Evolutionary conservation across 2,888 invertebrate genomes (phyloP), one percentile per base, ranked within the genome.

Genomic region (Phortica magna): DNA sequence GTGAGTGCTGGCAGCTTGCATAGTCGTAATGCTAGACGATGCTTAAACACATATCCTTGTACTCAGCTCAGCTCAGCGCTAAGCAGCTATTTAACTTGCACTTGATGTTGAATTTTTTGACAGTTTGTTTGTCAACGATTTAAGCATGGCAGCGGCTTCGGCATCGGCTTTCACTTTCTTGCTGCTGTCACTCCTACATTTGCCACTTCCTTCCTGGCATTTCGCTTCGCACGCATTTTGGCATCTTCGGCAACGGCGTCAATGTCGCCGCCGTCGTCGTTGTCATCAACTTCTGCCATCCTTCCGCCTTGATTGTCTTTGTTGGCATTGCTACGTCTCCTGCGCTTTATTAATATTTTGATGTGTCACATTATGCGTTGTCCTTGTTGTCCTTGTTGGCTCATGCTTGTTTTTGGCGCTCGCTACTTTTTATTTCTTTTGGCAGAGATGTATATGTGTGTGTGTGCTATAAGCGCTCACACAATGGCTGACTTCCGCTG

Each of bases 331-430:
- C 22, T 9, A 31, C 10, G 22, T 7, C 39, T 48, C 10, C n/a
- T 74, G 55, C 41, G 17, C 57, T 57, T 61, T 73, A 73, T 59
- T 85, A 84, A 83, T 73, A 84, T 79, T 88, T 79, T 83, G 83
- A 87, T 87, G 83, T 87, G 87, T 84, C 82, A 80, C 80, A 82
- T 81, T 84, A 82, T 83, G 84, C 77, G 61, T 64, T 61, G n/a
- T 22, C 12, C 19, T 48, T 48, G 68, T 68, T 43, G 31, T 31
- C 68, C 43, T 68, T 68, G 43, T 48, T 17, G 42, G 17, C 43
- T 48, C 3, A 17, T 55, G n/a, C 68, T 43, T 43, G 43, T 68
- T 48, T 61, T n/a, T 22, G 61, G 19, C 2, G 61, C 22, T 9
- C 2, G 9, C 22, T 10, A n/a, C 12, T 61, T 12, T 22, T 6